These are phyloP conservation scores for Enhydra lutris DNA, from an alignment of 2,113 vertebrate species.

Conservation along the genomic window DNA sequence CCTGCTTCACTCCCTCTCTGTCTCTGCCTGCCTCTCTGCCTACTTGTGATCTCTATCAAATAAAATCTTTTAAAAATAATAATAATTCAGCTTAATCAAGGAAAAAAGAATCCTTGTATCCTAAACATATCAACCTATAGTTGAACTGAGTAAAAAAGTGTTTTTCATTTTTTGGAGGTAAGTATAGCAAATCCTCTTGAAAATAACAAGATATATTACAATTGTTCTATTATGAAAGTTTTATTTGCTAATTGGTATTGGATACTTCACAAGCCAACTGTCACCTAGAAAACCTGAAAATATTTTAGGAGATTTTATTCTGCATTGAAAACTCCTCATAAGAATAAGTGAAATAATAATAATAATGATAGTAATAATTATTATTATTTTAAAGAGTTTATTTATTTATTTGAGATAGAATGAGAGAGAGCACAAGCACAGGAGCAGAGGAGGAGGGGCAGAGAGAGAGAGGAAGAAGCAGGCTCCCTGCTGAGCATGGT, in stretches of 20 bases:
- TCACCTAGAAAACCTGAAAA: conserved; percentile 40
- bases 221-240: conserved; percentile 31
- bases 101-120: background rate
- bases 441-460: no score
- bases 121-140: conserved; percentile 18
- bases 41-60: no score
- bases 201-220: background rate
- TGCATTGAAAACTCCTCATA: conserved; percentile 1
- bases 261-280: background rate
- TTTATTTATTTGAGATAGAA: background rate
- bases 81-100: background rate
- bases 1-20: no score
- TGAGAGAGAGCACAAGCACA: no score
- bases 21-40: no score
- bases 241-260: conserved; percentile 43
- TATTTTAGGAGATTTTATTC: conserved; percentile 29
- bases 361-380: background rate
- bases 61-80: no score
- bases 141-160: background rate
- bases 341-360: background rate
- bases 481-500: no score
- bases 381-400: background rate
- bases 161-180: conserved; percentile 27
- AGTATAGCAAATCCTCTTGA: conserved; percentile 11
- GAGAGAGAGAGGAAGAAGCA: no score